Percentiles rank a stretch among this genome's conserved stretches.
Evolutionary conservation across 2,797 vertebrate species (phyloP).

Genomic region (Meriones psammophilus): DNA sequence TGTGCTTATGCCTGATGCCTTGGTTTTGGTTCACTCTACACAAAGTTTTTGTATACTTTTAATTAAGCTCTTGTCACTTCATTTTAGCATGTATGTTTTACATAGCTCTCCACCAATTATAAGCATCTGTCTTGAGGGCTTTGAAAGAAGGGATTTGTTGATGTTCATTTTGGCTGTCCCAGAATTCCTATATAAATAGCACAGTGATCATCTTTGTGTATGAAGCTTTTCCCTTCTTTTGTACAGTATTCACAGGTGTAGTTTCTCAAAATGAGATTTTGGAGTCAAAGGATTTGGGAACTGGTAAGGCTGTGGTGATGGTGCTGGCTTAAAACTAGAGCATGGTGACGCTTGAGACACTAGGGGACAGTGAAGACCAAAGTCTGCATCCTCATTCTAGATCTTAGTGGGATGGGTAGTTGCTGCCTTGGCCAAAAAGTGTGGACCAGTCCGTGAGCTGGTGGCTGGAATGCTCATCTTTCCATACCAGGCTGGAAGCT

Average conservation of each 20-base stretch:
- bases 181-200: not conserved
- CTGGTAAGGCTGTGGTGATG: not conserved
- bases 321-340: not conserved
- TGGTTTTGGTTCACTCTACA: not conserved
- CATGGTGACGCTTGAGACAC: not conserved
- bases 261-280: not conserved
- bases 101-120: not conserved
- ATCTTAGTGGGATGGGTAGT: not conserved
- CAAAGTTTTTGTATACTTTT: not conserved
- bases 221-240: not conserved
- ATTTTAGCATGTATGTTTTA: not conserved
- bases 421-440: not conserved
- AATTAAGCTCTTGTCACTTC: constrained; percentile 22
- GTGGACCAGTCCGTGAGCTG: not conserved
- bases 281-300: not conserved
- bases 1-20: not conserved
- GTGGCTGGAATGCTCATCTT: not conserved
- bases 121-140: not conserved
- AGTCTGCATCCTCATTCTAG: not conserved
- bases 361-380: not conserved
- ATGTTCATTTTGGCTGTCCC: not conserved
- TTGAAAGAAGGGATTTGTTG: not conserved
- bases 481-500: not conserved
- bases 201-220: not conserved
- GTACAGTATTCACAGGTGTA: not conserved